phyloP scores from a whole-genome alignment of 2,888 invertebrate genomes.

The Pomacea canaliculata region DNA sequence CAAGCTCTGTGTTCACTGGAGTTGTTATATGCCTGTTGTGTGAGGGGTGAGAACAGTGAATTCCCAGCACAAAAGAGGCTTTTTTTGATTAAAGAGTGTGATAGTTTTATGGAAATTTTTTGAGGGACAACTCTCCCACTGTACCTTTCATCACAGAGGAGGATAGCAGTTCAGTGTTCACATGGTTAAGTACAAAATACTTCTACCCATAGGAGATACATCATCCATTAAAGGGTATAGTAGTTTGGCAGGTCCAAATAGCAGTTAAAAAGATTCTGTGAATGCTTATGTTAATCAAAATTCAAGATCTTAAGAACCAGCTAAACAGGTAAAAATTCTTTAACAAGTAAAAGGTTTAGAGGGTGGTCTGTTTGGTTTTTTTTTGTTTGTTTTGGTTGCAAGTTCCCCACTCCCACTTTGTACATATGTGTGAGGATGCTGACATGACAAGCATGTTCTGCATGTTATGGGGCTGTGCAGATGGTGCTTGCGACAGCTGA shows the following conservation, averaged over 20 bases:
- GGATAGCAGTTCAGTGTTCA: too few relatives aligned
- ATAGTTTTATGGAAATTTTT: too few relatives aligned
- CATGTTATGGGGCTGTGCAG: too few relatives aligned
- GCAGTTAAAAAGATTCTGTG: slow-evolving; percentile 4
- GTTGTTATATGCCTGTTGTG: background rate
- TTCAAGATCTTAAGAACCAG: background rate
- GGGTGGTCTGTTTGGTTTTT: background rate
- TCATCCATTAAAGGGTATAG: background rate
- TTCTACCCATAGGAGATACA: too few relatives aligned
- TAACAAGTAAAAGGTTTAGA: too few relatives aligned
- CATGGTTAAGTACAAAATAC: too few relatives aligned
- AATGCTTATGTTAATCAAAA: background rate
- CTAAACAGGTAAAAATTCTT: too few relatives aligned
- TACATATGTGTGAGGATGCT: slow-evolving; percentile 3
- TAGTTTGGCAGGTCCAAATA: slow-evolving; percentile 28
- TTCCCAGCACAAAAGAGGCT: too few relatives aligned
- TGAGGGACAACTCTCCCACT: too few relatives aligned
- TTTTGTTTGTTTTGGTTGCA: background rate
- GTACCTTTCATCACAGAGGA: too few relatives aligned
- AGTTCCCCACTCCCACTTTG: background rate
- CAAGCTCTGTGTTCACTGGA: slow-evolving; percentile 19
- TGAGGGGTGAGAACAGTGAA: background rate
- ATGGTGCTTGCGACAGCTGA: background rate
- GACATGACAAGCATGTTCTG: background rate
- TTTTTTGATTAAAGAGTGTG: too few relatives aligned